A percentile compares a stretch with the other conserved stretches of the same genome.
These are phyloP conservation scores for Cavia porcellus DNA, from an alignment of 2,113 vertebrate species.

Conservation along the genomic window DNA sequence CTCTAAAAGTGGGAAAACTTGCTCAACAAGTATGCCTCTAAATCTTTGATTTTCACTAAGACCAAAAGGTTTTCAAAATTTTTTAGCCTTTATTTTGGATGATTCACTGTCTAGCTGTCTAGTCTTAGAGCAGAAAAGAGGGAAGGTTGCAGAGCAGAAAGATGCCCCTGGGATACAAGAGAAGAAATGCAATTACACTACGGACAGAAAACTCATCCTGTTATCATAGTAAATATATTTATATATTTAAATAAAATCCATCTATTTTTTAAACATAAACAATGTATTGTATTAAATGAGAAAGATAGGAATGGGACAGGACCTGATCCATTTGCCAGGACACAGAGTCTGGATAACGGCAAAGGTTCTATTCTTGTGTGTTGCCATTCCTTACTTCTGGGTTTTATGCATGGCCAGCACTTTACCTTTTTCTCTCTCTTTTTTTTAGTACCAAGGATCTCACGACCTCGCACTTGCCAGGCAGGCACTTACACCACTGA, in stretches of 20 bases:
- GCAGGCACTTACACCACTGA: too few species aligned
- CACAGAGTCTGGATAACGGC: neutral
- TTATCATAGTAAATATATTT: neutral
- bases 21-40: constrained; percentile 33
- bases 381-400: neutral
- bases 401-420: neutral
- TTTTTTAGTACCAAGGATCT: too few species aligned
- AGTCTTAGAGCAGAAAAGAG: neutral
- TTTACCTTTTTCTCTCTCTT: neutral
- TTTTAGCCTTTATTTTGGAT: constrained; percentile 58
- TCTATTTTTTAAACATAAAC: neutral
- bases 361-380: neutral
- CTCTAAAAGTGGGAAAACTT: constrained; percentile 54
- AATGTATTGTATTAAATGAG: neutral
- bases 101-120: constrained; percentile 65
- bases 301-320: neutral
- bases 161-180: neutral
- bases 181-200: neutral
- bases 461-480: too few species aligned
- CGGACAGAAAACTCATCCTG: neutral
- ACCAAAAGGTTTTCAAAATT: constrained; percentile 52
- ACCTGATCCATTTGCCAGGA: neutral
- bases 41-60: constrained; percentile 60
- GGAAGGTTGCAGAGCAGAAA: neutral
- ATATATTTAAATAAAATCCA: neutral